Base-by-base conservation (phyloP, 2,113 vertebrate genomes). In the Accipiter virgatus region DNA sequence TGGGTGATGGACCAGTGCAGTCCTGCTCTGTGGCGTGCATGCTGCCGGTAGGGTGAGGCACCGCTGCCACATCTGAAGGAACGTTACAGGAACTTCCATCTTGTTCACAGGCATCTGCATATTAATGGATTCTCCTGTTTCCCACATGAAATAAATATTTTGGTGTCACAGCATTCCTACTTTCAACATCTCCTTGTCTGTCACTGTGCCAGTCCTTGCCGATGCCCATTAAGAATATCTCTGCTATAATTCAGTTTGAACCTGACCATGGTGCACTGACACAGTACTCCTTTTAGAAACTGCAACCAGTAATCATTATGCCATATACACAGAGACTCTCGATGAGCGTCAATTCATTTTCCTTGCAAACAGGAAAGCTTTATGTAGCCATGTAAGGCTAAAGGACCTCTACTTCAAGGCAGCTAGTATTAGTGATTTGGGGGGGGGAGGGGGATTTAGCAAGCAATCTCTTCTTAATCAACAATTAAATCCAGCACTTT, bases 401-500 rank as follows among this genome's bases (percentile, higher is more conserved):
- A 22, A 48, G 42, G 22, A 29, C 23, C 25, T 36, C 31, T 50
- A 12, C 29, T 56, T 31, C 21, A 58, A 47, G 56, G 32, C 78
- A 78, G 71, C 63, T 4, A 56, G 42, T 42, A n/a, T 4, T 42
- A 31, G 36, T 36, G 31, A 36, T 42, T 66, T 36, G 6, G 1
- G 3, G 4, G 21, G 6, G 27, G 6, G 1, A 2, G 4, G 21
- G 6, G 27, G 34, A 9, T 45, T 63, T 9, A 43, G 22, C 16
- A 38, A 43, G 27, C 8, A 86, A 59, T 26, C 13, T 45, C 38
- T 45, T 53, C n/a, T 68, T 67, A 40, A 80, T 73, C 29, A 40
- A n/a, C 38, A 47, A 11, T 14, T 29, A 26, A 61, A 81, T 15
- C 53, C 25, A 22, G 34, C 13, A 53, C 38, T 3, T 59, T 73